Conservation (phyloP, 2,797 vertebrate genomes). For the Zalophus californianus region DNA sequence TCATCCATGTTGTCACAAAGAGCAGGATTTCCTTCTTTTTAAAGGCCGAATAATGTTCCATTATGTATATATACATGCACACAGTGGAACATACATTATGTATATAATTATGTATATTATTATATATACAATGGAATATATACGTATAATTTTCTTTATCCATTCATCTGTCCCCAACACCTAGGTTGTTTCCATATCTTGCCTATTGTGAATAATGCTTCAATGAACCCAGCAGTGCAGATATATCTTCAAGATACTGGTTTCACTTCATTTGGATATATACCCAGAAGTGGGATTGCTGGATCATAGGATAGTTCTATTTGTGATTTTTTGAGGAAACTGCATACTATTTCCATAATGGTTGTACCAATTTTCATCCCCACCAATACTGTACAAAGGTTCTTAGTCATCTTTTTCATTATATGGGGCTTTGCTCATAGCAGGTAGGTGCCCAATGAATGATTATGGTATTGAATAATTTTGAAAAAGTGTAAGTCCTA, state of each 20-base stretch:
- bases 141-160: neutral
- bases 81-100: neutral
- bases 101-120: neutral
- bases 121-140: neutral
- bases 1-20: neutral
- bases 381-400: neutral
- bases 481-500: neutral
- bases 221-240: neutral
- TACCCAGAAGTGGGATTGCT: neutral
- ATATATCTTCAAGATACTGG: neutral
- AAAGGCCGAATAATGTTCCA: neutral
- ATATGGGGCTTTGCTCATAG: neutral
- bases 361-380: neutral
- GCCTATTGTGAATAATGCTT: neutral
- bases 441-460: neutral
- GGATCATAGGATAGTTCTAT: neutral
- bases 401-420: neutral
- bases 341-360: neutral
- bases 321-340: neutral
- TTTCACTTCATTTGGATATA: neutral
- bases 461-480: neutral
- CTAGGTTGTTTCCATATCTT: neutral
- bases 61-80: neutral
- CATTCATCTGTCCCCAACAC: neutral
- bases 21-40: neutral